These are phyloP conservation scores for Orestias chungarensis DNA, from an alignment of 2,797 vertebrate genomes.

Conservation along the genomic window DNA sequence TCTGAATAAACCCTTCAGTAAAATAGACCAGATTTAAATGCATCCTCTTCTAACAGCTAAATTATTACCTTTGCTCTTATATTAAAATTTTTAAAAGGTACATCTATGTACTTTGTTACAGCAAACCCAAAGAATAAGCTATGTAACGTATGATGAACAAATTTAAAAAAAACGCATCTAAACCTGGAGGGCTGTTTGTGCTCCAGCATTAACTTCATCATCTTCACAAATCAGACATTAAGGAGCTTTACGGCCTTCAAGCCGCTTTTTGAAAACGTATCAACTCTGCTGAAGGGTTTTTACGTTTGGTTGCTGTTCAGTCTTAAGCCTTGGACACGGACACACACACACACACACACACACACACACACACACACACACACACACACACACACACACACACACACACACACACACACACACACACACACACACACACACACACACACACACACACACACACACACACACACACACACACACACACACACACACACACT, in stretches of 20 bases:
- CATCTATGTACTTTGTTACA: neutral
- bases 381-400: no score
- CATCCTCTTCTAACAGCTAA: no score
- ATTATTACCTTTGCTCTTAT: no score
- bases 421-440: no score
- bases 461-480: constrained; percentile 16
- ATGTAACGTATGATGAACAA: no score
- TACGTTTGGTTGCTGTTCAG: constrained; percentile 49
- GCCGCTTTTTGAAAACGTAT: constrained; percentile 61
- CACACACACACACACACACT: constrained; percentile 35
- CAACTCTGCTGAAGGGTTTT: constrained; percentile 50
- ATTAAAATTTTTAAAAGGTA: neutral
- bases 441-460: neutral
- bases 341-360: no score
- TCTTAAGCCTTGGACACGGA: constrained; percentile 35
- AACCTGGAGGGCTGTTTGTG: constrained; percentile 3
- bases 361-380: no score
- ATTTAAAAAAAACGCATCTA: no score
- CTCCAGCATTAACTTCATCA: constrained; percentile 19
- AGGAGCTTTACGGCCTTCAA: constrained; percentile 55
- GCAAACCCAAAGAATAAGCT: neutral
- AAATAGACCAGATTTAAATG: no score
- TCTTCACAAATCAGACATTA: constrained; percentile 43
- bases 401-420: no score
- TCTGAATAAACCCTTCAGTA: neutral